Conservation (phyloP, 2,113 vertebrate species). For the Electrona antarctica region DNA sequence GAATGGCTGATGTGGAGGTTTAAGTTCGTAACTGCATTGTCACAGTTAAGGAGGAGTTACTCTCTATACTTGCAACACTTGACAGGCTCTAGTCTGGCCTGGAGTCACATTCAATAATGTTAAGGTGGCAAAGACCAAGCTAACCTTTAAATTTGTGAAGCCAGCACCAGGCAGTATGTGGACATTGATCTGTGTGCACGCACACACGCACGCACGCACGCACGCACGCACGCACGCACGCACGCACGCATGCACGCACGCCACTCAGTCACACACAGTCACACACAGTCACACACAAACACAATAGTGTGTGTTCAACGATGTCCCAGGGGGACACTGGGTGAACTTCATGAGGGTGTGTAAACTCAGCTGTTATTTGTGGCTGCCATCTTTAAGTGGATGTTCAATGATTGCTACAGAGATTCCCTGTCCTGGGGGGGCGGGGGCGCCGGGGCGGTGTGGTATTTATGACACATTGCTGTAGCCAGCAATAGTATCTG, state of each 20-base stretch:
- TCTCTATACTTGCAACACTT: background rate
- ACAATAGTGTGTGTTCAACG: constrained; percentile 26
- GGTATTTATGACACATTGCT: constrained; percentile 43
- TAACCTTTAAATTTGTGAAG: constrained; percentile 11
- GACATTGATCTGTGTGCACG: constrained; percentile 1
- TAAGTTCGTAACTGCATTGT: background rate
- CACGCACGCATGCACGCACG: constrained; percentile 19
- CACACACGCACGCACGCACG: background rate
- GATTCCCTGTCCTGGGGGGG: constrained; percentile 28
- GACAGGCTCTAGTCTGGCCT: background rate
- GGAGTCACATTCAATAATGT: background rate
- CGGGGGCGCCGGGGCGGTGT: too few species aligned
- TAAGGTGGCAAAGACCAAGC: constrained; percentile 2
- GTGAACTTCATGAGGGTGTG: constrained; percentile 37
- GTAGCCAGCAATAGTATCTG: constrained; percentile 42
- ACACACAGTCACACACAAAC: constrained; percentile 2
- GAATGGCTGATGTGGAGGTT: too few species aligned
- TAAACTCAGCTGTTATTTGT: constrained; percentile 38
- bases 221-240: background rate
- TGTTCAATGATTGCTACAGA: constrained; percentile 27
- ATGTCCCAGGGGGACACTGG: constrained; percentile 29
- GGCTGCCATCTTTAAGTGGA: constrained; percentile 29
- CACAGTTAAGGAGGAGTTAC: background rate
- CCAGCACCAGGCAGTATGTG: background rate
- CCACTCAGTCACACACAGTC: background rate